Base-by-base conservation (phyloP, 2,888 invertebrate genomes). In the Eulithis prunata region DNA sequence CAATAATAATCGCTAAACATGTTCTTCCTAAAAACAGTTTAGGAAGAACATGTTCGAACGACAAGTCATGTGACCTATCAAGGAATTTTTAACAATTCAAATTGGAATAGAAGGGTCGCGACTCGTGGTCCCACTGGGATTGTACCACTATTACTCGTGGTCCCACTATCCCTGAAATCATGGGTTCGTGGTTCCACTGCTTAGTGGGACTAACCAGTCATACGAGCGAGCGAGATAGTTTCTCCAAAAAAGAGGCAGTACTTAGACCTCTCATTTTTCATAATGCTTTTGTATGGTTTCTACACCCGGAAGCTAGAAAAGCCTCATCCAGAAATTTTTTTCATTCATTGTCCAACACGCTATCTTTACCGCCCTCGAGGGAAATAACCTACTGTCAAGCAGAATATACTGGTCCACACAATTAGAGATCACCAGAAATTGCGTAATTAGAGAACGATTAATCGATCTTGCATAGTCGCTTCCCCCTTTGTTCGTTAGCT, bases 351-450 rank as follows among this genome's bases (percentile, higher is more conserved):
- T 79, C 70, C 72, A 74, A 78, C 76, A 79, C 85, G 90, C 90
- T 91, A 92, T 93, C 92, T 92, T 92, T 91, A 91, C 89, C 85
- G 89, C 91, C 85, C 92, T 78, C 92, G 61, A 72, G 92, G 92
- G 92, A 93, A 93, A 93, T 93, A 93, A 93, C 86, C 86, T 86
- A 87, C 90, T 90, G 93, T 91, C 92, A 91, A 89, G 86, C 87
- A 83, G 88, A 91, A 92, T 92, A 91, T 91, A 93, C 89, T 86
- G 89, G 84, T 81, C 84, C 86, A 81, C 86, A 88, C 92, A 92
- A 92, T 92, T 92, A 92, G 91, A 92, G 91, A 91, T 91, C 85
- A 84, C 88, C 90, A 90, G 90, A 90, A 91, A 91, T 92, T 92
- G 90, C 89, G 91, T 92, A 93, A 93, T 93, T 93, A 92, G 90